Evolutionary conservation across 2,113 vertebrate genomes (phyloP).

Genomic region (Syngnathus typhle): DNA sequence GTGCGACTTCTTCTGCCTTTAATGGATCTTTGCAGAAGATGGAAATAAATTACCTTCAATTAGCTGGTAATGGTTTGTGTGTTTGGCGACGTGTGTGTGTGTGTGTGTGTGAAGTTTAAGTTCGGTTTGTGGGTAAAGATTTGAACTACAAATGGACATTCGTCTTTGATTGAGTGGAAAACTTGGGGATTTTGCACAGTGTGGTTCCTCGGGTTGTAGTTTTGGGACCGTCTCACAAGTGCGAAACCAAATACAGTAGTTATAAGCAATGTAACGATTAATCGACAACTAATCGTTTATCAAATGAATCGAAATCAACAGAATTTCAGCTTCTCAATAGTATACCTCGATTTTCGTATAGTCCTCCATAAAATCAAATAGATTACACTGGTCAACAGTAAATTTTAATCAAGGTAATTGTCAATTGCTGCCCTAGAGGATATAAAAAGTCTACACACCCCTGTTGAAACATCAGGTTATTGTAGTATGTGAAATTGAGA

Average conservation of each 20-base stretch:
- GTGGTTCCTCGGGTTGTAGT: neutral
- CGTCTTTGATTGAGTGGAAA: neutral
- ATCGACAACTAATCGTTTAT: no score
- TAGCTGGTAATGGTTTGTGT: slow-evolving; percentile 78
- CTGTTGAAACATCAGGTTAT: neutral
- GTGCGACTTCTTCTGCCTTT: slow-evolving; percentile 57
- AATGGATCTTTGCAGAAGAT: slow-evolving; percentile 80
- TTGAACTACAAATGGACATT: neutral
- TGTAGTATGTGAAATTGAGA: neutral
- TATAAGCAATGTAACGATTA: neutral
- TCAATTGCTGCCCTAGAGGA: no score
- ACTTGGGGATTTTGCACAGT: neutral
- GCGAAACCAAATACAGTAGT: neutral
- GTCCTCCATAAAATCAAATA: no score
- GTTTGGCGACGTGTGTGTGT: slow-evolving; percentile 47
- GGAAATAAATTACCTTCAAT: slow-evolving; percentile 99
- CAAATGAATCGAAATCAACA: no score
- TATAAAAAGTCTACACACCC: neutral
- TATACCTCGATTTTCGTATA: no score
- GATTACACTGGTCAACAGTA: no score
- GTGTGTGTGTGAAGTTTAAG: slow-evolving; percentile 32
- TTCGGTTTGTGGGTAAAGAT: neutral
- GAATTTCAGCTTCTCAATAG: no score
- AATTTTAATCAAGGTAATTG: no score
- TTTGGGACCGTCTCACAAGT: neutral